These are phyloP conservation scores for Rhynchophorus ferrugineus DNA, from an alignment of 1,140 invertebrate species.

Conservation along the genomic window DNA sequence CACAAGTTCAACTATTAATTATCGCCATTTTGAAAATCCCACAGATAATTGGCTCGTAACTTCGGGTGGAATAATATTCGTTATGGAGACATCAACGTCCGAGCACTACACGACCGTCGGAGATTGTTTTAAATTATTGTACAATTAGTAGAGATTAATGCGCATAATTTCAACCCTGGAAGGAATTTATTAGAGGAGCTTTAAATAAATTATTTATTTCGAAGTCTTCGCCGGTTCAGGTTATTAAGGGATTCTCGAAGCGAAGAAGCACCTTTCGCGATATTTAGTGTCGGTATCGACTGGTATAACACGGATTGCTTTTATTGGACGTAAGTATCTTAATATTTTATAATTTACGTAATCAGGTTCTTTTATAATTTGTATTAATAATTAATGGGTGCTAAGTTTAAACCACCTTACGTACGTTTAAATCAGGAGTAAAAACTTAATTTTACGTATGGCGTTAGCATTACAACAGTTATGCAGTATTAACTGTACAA, in stretches of 20 bases:
- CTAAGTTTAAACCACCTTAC: too few relatives aligned
- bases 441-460: too few relatives aligned
- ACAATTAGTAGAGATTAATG: conserved; percentile 31
- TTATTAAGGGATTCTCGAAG: not conserved
- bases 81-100: conserved; percentile 30
- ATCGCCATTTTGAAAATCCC: conserved; percentile 4
- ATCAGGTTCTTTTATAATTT: too few relatives aligned
- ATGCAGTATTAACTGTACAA: too few relatives aligned
- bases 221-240: not conserved
- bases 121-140: conserved; percentile 28
- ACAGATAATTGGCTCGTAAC: conserved; percentile 19
- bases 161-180: conserved; percentile 26
- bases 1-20: not conserved
- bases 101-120: conserved; percentile 22
- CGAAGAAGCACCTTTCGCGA: not conserved
- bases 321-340: too few relatives aligned
- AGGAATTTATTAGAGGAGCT: conserved; percentile 23
- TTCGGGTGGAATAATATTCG: conserved; percentile 11
- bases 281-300: conserved; percentile 3
- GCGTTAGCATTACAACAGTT: too few relatives aligned
- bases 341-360: too few relatives aligned
- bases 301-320: not conserved
- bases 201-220: conserved; percentile 24
- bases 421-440: too few relatives aligned
- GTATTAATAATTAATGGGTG: too few relatives aligned